Conservation (phyloP, 2,113 vertebrate species). For the Rhizomys pruinosus region DNA sequence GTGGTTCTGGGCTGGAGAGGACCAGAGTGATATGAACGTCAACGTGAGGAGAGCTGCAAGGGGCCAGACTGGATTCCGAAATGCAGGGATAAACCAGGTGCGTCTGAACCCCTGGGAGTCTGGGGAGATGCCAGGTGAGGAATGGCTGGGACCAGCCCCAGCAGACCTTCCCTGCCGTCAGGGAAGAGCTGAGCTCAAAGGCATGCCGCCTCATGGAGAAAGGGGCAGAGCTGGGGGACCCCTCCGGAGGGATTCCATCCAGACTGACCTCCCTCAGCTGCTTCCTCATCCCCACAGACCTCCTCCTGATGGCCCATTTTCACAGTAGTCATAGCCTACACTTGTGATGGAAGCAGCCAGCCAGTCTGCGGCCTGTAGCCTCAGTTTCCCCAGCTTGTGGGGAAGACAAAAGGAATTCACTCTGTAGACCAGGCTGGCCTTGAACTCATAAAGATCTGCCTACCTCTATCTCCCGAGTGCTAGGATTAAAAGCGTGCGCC, state of each 20-base stretch:
- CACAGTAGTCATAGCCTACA: neutral
- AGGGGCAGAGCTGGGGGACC: too few species aligned
- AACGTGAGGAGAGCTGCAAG: too few species aligned
- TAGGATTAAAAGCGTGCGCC: too few species aligned
- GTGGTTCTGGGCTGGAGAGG: neutral
- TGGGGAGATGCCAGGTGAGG: neutral
- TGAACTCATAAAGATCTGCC: too few species aligned
- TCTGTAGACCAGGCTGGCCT: too few species aligned
- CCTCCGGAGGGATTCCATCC: neutral
- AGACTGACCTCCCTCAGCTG: neutral
- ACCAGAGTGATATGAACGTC: too few species aligned
- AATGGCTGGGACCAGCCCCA: rapidly evolving
- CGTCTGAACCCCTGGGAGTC: neutral
- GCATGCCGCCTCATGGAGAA: rapidly evolving
- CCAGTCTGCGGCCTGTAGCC: neutral
- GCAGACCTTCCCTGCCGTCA: neutral
- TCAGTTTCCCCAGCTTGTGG: neutral
- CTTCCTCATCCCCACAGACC: neutral
- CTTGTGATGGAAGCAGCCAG: neutral
- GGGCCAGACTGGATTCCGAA: neutral
- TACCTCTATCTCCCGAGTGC: too few species aligned
- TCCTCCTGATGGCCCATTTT: neutral
- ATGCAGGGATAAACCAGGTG: rapidly evolving
- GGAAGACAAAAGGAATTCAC: too few species aligned
- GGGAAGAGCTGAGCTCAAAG: rapidly evolving